A percentile compares a stretch with the other conserved stretches of the same genome.
Evolutionary conservation across 2,797 vertebrate species (phyloP).

Genomic region (Orientallactaga sibirica): DNA sequence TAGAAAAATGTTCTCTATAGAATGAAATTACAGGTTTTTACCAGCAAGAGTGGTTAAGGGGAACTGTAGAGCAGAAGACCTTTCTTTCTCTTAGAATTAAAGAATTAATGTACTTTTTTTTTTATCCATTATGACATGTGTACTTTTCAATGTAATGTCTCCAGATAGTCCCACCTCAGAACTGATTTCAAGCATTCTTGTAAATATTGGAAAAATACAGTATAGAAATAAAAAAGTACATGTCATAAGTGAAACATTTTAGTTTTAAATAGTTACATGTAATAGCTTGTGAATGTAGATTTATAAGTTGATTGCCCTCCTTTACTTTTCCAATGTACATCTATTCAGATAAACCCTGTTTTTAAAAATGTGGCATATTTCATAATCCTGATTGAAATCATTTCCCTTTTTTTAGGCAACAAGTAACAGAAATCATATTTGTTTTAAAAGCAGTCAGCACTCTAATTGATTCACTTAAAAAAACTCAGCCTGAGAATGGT

Average conservation of each 20-base stretch:
- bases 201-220: background rate
- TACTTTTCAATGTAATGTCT: background rate
- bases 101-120: background rate
- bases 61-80: background rate
- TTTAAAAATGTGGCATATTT: conserved; percentile 45
- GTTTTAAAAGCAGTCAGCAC: conserved; percentile 99
- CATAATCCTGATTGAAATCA: conserved; percentile 71
- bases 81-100: background rate
- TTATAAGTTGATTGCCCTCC: background rate
- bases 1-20: background rate
- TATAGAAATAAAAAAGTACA: background rate
- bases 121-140: background rate
- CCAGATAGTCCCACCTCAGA: background rate
- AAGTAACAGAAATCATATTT: conserved; percentile 99
- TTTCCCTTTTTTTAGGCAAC: conserved; percentile 92
- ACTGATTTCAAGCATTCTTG: conserved; percentile 40
- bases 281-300: conserved; percentile 49
- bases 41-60: background rate
- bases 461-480: conserved; percentile 99
- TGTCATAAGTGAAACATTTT: conserved; percentile 40
- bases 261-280: conserved; percentile 53
- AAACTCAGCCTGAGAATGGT: conserved; percentile 99
- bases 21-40: background rate
- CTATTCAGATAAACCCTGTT: conserved; percentile 54
- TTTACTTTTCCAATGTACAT: conserved; percentile 51